phyloP scores from a whole-genome alignment of 2,113 vertebrate genomes.

The Platycercus adscitus region DNA sequence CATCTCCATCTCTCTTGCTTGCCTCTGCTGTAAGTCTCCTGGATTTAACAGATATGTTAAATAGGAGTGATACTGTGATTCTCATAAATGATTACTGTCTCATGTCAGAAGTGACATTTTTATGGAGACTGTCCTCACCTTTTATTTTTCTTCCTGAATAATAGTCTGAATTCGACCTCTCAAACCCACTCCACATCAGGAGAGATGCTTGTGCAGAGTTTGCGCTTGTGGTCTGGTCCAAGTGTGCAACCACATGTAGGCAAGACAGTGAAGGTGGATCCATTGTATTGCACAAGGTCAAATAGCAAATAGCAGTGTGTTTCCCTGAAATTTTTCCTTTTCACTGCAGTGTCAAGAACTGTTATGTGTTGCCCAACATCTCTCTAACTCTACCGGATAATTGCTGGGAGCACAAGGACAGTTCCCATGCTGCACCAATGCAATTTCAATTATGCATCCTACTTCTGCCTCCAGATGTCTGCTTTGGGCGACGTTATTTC shows the following conservation, averaged over 20 bases:
- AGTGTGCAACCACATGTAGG: neutral
- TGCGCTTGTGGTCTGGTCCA: rapidly evolving
- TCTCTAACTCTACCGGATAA: neutral
- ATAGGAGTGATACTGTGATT: neutral
- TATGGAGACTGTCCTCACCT: neutral
- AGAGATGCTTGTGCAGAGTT: neutral
- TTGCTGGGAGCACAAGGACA: neutral
- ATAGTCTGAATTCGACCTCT: neutral
- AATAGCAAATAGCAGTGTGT: neutral
- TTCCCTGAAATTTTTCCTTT: neutral
- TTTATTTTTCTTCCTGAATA: neutral
- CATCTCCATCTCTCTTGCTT: neutral
- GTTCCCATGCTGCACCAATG: neutral
- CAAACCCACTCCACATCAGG: rapidly evolving
- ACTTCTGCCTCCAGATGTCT: neutral
- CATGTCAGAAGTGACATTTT: neutral
- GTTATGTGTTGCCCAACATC: neutral
- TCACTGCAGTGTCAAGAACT: neutral
- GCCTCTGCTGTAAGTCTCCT: neutral
- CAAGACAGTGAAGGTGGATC: rapidly evolving
- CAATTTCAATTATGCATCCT: neutral
- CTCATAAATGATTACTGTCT: neutral
- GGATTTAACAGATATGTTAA: neutral
- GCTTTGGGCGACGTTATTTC: neutral
- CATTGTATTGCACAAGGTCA: neutral